phyloP scores from a whole-genome alignment of 1,140 invertebrate genomes.

The Bombus pyrosoma region DNA sequence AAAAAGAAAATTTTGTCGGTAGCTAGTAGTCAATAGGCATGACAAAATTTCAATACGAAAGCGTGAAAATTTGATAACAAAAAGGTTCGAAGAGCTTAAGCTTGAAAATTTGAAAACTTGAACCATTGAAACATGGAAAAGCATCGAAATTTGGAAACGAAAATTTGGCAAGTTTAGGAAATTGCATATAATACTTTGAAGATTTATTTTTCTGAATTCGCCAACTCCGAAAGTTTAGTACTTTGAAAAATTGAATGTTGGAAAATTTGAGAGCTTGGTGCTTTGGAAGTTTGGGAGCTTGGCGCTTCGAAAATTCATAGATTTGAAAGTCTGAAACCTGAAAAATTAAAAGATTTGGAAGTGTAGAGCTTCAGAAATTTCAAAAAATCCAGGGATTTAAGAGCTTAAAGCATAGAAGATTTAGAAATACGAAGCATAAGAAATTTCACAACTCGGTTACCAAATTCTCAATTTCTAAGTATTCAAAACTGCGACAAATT shows the following conservation, averaged over 20 bases:
- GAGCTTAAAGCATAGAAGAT: background rate
- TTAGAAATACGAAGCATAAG: background rate
- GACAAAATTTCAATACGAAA: too few relatives aligned
- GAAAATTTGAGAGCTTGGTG: background rate
- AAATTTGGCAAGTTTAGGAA: background rate
- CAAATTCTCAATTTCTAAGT: background rate
- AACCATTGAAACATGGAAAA: background rate
- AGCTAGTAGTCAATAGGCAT: too few relatives aligned
- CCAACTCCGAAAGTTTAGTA: background rate
- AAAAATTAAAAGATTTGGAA: background rate
- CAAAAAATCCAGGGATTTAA: background rate
- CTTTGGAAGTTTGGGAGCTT: too few relatives aligned
- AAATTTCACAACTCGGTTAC: background rate
- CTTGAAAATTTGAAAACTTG: background rate
- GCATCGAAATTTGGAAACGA: background rate
- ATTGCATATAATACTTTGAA: background rate
- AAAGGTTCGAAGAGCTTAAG: background rate
- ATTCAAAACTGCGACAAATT: background rate
- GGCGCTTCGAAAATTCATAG: background rate
- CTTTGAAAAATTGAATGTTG: background rate
- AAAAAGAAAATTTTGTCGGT: too few relatives aligned
- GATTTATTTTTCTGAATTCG: too few relatives aligned
- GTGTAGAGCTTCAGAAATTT: background rate
- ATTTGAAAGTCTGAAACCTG: background rate
- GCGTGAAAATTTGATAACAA: too few relatives aligned